Base-by-base conservation (phyloP, 2,113 vertebrate species). In the Todiramphus chloris region DNA sequence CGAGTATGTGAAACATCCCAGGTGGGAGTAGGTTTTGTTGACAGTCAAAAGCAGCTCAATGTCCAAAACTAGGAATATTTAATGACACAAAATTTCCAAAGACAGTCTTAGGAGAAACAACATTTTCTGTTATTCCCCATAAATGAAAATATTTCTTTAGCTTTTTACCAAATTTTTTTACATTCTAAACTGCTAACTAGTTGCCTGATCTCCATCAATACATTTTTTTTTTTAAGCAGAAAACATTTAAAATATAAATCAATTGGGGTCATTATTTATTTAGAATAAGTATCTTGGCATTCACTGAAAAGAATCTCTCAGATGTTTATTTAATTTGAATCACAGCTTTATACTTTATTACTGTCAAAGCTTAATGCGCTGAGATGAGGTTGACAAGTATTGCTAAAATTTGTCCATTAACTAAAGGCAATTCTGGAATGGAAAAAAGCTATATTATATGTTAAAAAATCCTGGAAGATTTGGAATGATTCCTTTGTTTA, bases 241-340 rank as follows among this genome's bases (percentile, higher is more conserved):
- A 88, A 85, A 10, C 48, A 89, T 87, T 46, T 78, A 92, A 96
- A 90, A 76, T 48, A 82, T 15, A 85, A 87, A 77, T 64, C 41
- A 50, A 12, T 88, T 76, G 35, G 43, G 6, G 19, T 95, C 37
- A 84, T 91, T 46, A 85, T 90, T 85, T 94, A 75, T 84, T 85
- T 58, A 86, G 35, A 89, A 73, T 72, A 85, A 81, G 76, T 90
- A 64, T 77, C 53, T 93, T 87, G 60, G 10, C 31, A 63, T 41
- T 89, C 67, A 75, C 50, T 56, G 59, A 70, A 59, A 90, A 70
- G 37, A 81, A 10, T 50, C 24, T 84, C 62, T 88, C n/a, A 69
- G 80, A 76, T 53, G 9, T 82, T 91, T 92, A 66, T 76, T 83
- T 83, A 53, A 41, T 86, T 91, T 10, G 17, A 55, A 78, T 37